Percentiles rank a stretch among this genome's conserved stretches.
Evolutionary conservation across 1,140 invertebrate genomes (phyloP).

Genomic region (Caenorhabditis brenneri): DNA sequence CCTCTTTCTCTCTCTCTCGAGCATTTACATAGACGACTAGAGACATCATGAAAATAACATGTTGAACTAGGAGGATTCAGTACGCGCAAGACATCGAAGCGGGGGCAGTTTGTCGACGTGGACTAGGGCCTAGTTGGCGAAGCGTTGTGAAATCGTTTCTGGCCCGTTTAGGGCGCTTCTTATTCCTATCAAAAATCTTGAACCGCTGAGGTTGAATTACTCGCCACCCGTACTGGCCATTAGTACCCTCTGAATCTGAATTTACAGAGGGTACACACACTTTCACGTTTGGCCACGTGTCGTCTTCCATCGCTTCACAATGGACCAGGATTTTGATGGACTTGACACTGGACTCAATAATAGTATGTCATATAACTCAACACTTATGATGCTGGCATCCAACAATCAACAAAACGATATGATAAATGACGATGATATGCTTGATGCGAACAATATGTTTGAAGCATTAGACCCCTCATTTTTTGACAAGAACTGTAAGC

Average conservation of each 20-base stretch:
- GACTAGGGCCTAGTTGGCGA: conserved; percentile 8
- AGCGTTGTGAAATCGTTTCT: conserved; percentile 20
- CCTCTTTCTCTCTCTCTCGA: not conserved
- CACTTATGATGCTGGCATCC: not conserved
- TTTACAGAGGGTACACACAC: conserved; percentile 13
- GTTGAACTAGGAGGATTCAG: not conserved
- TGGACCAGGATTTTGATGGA: not conserved
- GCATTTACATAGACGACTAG: conserved; percentile 33
- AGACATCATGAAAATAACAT: not conserved
- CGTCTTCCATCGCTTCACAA: not conserved
- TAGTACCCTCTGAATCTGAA: conserved; percentile 15
- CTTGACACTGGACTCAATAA: not conserved
- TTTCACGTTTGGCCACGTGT: conserved; percentile 29
- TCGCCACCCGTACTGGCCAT: not conserved
- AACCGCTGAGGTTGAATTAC: not conserved
- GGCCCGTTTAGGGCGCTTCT: not conserved
- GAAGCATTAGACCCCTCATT: not conserved
- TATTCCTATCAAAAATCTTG: not conserved
- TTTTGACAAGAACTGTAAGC: not conserved
- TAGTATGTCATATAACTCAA: not conserved
- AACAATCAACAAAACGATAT: not conserved
- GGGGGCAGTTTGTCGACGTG: conserved; percentile 19
- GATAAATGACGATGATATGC: not conserved
- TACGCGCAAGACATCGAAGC: not conserved
- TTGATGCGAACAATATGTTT: not conserved